phyloP scores from a whole-genome alignment of 1,140 invertebrate genomes.

The Atopsyche davidsoni region DNA sequence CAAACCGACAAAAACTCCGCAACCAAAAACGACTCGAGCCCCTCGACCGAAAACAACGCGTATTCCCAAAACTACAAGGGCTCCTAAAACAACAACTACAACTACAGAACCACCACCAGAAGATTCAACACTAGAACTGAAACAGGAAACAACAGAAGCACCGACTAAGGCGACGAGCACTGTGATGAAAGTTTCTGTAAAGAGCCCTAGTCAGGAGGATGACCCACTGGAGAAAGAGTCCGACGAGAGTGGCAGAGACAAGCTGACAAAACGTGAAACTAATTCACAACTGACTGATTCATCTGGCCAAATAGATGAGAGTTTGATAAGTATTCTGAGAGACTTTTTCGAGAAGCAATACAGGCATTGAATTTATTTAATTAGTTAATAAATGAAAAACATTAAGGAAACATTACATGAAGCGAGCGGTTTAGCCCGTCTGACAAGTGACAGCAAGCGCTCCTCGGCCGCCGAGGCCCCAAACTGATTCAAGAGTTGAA shows the following conservation, averaged over 20 bases:
- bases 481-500: conserved; percentile 21
- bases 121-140: not conserved
- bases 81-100: not conserved
- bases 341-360: conserved; percentile 28
- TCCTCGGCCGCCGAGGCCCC: not conserved
- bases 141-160: conserved; percentile 12
- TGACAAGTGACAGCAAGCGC: not conserved
- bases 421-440: not conserved
- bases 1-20: not conserved
- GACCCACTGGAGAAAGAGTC: conserved; percentile 5
- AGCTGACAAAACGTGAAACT: conserved; percentile 28
- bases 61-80: not conserved
- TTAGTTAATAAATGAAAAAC: conserved; percentile 1
- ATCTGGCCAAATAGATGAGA: conserved; percentile 24
- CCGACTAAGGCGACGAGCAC: conserved; percentile 11
- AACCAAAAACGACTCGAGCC: not conserved
- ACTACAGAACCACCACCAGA: not conserved
- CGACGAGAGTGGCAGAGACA: conserved; percentile 16
- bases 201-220: conserved; percentile 5
- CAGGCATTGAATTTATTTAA: conserved; percentile 18
- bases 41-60: not conserved
- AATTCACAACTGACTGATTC: conserved; percentile 22
- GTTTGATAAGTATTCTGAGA: conserved; percentile 26
- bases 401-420: not conserved
- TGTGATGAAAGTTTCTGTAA: conserved; percentile 25